phyloP scores from a whole-genome alignment of 2,113 vertebrate genomes.

The Electrona antarctica region DNA sequence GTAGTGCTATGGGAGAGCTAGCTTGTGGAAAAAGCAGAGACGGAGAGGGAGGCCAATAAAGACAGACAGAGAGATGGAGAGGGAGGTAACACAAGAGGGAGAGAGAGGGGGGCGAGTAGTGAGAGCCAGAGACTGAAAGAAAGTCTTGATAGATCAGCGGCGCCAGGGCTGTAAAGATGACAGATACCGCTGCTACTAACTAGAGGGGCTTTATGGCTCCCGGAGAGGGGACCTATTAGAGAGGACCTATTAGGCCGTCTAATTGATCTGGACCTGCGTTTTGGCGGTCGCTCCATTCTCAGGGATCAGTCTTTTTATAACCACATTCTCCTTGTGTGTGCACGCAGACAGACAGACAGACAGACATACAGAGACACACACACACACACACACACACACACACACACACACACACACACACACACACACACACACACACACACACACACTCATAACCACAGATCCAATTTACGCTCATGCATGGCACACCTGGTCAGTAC shows the following conservation, averaged over 20 bases:
- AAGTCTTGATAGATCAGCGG: constrained; percentile 51
- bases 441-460: too few relatives aligned
- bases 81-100: constrained; percentile 8
- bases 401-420: too few relatives aligned
- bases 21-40: constrained; percentile 26
- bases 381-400: too few relatives aligned
- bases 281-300: constrained; percentile 28
- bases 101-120: not conserved
- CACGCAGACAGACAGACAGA: too few relatives aligned
- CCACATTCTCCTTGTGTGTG: not conserved
- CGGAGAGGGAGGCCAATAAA: constrained; percentile 25
- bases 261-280: constrained; percentile 62
- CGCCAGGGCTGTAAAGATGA: constrained; percentile 62
- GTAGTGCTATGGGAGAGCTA: constrained; percentile 56
- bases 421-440: too few relatives aligned
- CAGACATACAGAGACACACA: too few relatives aligned
- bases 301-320: constrained; percentile 2
- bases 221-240: constrained; percentile 47
- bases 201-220: constrained; percentile 47
- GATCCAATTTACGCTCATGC: too few relatives aligned
- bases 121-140: constrained; percentile 1
- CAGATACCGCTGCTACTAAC: constrained; percentile 40
- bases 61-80: constrained; percentile 6
- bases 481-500: too few relatives aligned
- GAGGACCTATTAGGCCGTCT: constrained; percentile 52